A percentile compares a stretch with the other conserved stretches of the same genome.
Conservation (phyloP, 2,113 vertebrate genomes). For the Anas platyrhynchos region DNA sequence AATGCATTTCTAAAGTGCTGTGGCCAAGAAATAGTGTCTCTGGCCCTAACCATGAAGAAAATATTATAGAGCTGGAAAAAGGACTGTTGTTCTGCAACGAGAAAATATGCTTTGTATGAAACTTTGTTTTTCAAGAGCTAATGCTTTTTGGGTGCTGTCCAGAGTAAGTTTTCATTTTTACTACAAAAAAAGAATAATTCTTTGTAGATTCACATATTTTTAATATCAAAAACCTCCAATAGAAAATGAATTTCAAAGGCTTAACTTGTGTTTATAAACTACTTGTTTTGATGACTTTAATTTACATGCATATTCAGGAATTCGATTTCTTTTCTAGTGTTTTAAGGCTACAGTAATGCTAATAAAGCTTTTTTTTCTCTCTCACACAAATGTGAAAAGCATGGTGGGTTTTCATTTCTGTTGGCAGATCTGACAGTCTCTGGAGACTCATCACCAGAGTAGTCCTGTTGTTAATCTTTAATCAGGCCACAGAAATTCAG, state of each 20-base stretch:
- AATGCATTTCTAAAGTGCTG: neutral
- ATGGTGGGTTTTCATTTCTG: neutral
- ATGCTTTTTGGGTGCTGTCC: neutral
- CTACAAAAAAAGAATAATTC: neutral
- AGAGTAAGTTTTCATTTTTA: neutral
- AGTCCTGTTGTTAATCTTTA: slow-evolving; percentile 15
- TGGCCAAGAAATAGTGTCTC: neutral
- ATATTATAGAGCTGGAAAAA: neutral
- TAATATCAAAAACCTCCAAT: neutral
- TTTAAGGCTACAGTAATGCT: neutral
- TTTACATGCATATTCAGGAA: neutral
- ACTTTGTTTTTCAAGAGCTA: neutral
- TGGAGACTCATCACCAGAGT: neutral
- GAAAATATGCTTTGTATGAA: neutral
- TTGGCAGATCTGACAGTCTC: neutral
- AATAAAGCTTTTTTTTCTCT: neutral
- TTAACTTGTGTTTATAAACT: neutral
- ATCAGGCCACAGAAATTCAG: neutral
- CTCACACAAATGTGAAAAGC: neutral
- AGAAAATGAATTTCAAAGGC: neutral
- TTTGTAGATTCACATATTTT: neutral
- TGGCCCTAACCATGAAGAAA: neutral
- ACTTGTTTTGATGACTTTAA: neutral
- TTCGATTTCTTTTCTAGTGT: neutral
- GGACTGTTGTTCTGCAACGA: neutral